phyloP scores from a whole-genome alignment of 2,113 vertebrate species.

The Pterophyllum scalare region DNA sequence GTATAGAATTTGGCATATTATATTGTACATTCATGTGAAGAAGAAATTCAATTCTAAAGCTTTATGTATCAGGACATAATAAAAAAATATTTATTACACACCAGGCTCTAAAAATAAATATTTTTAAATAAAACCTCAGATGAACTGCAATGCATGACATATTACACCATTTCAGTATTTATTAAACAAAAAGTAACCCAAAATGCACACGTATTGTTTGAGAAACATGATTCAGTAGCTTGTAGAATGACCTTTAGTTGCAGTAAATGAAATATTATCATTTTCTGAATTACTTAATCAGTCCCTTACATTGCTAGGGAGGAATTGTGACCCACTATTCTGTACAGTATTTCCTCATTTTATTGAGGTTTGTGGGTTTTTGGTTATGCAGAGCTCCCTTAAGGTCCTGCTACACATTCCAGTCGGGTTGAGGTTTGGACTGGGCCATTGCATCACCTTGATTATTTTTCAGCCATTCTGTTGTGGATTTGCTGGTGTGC shows the following conservation, averaged over 20 bases:
- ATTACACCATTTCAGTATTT: not conserved
- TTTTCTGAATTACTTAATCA: not conserved
- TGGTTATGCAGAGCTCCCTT: not conserved
- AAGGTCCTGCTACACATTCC: not conserved
- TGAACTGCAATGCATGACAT: not conserved
- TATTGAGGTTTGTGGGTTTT: not conserved
- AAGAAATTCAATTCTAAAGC: not conserved
- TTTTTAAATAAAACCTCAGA: not conserved
- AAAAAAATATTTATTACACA: not conserved
- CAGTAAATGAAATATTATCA: not conserved
- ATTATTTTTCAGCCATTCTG: not conserved
- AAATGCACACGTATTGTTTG: not conserved
- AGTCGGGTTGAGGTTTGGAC: not conserved
- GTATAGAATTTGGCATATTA: not conserved
- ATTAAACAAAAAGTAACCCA: not conserved
- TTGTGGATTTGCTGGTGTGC: not conserved
- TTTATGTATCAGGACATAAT: rapidly evolving
- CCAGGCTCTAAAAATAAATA: not conserved
- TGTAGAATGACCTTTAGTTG: not conserved
- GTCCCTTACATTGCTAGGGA: not conserved
- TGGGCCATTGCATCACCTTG: not conserved
- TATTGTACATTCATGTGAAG: rapidly evolving
- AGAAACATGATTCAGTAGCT: not conserved
- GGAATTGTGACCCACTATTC: not conserved
- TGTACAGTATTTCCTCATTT: not conserved